A percentile compares a stretch with the other conserved stretches of the same genome.
Conservation (phyloP, 2,113 vertebrate genomes). For the Nyctereutes procyonoides region DNA sequence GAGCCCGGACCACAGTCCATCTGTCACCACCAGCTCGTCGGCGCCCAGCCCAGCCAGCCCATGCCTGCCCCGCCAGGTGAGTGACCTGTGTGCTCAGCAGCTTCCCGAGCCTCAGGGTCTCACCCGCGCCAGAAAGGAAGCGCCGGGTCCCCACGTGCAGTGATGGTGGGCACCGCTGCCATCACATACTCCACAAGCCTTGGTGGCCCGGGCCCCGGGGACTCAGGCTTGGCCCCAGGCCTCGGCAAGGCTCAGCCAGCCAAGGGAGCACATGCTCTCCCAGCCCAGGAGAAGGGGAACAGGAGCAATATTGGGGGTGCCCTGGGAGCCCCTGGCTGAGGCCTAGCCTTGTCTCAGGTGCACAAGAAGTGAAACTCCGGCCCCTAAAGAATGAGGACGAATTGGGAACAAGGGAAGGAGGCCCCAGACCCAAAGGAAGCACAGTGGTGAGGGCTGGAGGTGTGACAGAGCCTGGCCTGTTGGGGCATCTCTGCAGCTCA, state of each 20-base stretch:
- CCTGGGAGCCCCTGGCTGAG: background rate
- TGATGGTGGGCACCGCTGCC: background rate
- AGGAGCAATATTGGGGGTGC: background rate
- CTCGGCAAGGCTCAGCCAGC: background rate
- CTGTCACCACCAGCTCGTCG: accelerated
- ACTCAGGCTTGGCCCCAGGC: background rate
- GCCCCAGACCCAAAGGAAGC: background rate
- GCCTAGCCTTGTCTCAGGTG: background rate
- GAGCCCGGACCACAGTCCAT: background rate
- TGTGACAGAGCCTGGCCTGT: accelerated
- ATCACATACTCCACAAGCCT: background rate
- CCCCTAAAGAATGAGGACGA: background rate
- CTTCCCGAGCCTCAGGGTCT: background rate
- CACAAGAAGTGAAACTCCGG: background rate
- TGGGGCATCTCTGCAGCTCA: background rate
- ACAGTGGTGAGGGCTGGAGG: background rate
- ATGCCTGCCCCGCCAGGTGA: background rate
- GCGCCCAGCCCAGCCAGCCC: background rate
- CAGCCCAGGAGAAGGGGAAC: background rate
- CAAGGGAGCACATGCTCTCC: background rate
- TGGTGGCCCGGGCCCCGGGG: background rate
- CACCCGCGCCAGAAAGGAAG: background rate
- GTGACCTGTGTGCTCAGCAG: too few species aligned
- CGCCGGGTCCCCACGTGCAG: background rate
- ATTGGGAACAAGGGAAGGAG: background rate